Conservation (phyloP, 2,113 vertebrate genomes). For the Phainopepla nitens region DNA sequence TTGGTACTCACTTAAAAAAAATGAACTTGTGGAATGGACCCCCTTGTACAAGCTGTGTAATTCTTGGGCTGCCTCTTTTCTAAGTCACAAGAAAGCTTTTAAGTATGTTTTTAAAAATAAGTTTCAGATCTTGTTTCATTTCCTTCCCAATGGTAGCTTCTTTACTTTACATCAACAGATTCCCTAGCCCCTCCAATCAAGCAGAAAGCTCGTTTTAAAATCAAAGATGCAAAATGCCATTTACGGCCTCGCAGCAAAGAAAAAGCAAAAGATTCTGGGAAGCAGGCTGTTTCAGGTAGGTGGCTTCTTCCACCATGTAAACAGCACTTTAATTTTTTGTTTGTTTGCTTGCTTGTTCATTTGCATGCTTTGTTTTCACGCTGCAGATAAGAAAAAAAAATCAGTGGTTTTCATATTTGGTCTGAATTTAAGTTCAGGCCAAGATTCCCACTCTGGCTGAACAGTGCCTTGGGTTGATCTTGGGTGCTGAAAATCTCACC, state of each 20-base stretch:
- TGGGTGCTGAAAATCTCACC: not conserved
- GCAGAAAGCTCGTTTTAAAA: slow-evolving; percentile 93
- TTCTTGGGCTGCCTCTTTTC: not conserved
- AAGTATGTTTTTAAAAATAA: not conserved
- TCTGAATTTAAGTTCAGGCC: not conserved
- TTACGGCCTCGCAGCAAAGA: slow-evolving; percentile 86
- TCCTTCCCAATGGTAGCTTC: not conserved
- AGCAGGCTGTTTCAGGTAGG: slow-evolving; percentile 80
- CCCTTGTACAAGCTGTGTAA: not conserved
- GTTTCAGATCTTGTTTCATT: not conserved
- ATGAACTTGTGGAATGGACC: not conserved
- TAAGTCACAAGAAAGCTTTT: not conserved
- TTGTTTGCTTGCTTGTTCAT: not conserved
- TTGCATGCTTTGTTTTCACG: not conserved
- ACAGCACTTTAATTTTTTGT: not conserved
- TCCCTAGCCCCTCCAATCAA: slow-evolving; percentile 79
- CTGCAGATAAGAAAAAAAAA: not conserved
- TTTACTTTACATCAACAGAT: slow-evolving; percentile 69
- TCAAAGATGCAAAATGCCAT: slow-evolving; percentile 93
- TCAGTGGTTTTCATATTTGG: not conserved
- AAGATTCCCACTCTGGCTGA: not conserved
- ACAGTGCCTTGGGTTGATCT: not conserved
- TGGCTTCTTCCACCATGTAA: not conserved
- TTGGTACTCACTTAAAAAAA: not conserved
- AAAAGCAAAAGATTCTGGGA: slow-evolving; percentile 76